phyloP scores from a whole-genome alignment of 2,113 vertebrate species.

The Chloebia gouldiae region DNA sequence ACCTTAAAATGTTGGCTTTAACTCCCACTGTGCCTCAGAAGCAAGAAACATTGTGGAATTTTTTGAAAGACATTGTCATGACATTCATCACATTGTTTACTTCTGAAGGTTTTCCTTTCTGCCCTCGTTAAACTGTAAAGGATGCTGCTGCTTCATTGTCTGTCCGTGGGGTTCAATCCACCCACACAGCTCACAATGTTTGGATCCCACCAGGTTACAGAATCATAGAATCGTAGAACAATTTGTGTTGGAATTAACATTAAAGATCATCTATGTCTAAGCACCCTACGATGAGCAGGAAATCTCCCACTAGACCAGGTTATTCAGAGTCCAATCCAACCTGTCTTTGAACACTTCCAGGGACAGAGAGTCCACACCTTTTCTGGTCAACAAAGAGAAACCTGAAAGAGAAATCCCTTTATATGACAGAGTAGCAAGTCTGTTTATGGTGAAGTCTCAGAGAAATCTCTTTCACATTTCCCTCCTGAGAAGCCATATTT shows the following conservation, averaged over 20 bases:
- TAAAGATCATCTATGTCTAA: background rate
- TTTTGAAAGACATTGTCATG: background rate
- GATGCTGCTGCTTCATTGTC: background rate
- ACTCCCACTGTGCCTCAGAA: background rate
- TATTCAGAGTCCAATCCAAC: background rate
- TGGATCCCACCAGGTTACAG: background rate
- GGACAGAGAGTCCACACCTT: rapidly evolving
- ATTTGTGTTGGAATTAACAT: background rate
- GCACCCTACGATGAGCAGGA: background rate
- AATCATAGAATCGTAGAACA: background rate
- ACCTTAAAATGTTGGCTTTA: background rate
- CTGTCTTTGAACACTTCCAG: background rate
- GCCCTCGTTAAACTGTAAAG: rapidly evolving
- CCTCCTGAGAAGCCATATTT: background rate
- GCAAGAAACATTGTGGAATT: background rate
- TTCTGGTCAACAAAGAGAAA: background rate
- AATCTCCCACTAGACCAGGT: background rate
- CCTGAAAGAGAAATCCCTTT: background rate
- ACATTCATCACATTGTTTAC: background rate
- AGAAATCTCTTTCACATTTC: background rate
- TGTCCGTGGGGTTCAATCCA: background rate
- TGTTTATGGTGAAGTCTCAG: background rate
- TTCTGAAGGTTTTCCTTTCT: background rate
- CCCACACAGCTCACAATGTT: background rate
- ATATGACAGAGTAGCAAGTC: background rate